Base-by-base conservation (phyloP, 1,140 invertebrate species). In the Dolichoris vasculosae region DNA sequence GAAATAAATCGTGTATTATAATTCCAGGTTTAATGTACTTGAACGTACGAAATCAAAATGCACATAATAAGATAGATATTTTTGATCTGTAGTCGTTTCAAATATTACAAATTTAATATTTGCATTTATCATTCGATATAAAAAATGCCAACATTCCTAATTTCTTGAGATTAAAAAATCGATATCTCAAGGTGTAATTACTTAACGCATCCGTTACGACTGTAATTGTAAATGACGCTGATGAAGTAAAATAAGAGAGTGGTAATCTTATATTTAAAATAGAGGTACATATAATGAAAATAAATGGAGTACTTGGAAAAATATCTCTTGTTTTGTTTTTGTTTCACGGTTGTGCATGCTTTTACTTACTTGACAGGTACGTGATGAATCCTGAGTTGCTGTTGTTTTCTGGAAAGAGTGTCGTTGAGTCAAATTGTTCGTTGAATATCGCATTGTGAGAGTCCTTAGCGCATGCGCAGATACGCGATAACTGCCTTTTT, bases 351-450 rank as follows among this genome's bases (percentile, higher is more conserved):
- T 76, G 64, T 40, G 13, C 26, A 30, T 64, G 55, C 75, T 4
- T 30, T 87, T 91, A 93, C 93, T 93, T 93, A 93, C 93, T 93
- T 92, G 93, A 92, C 91, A 93, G 91, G 90, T 93, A 93, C 81
- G 91, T 93, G 92, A 93, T 93, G 92, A 92, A 93, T 89, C 89
- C 88, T 83, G 91, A 89, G 86, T 93, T 92, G 91, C 91, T 92
- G 92, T 92, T 93, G 90, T 93, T 93, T 87, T 93, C 93, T 93
- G 93, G 91, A 93, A 93, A 89, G 91, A 91, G 89, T 85, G 85
- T 90, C 86, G 89, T 90, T 93, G 89, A 92, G 90, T 93, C 89
- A 90, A 88, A 89, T 90, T 87, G 89, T 90, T 88, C 89, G 89
- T 89, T 88, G 87, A 89, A 86, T 64, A 86, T 88, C 89, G 88